Percentiles rank a stretch among this genome's conserved stretches.
phyloP scores from a whole-genome alignment of 2,888 invertebrate genomes.

The Tiliacea aurago region DNA sequence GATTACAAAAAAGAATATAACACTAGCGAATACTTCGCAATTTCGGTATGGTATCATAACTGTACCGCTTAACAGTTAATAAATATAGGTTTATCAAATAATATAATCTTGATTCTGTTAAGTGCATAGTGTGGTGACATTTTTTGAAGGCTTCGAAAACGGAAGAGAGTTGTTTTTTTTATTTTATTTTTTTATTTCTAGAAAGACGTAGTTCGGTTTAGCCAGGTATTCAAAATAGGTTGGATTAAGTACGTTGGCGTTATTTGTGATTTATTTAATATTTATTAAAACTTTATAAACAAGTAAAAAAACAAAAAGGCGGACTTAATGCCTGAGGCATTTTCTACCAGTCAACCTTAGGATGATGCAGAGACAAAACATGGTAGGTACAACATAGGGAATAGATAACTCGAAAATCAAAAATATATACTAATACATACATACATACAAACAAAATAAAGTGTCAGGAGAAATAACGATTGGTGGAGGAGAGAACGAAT shows the following conservation, averaged over 20 bases:
- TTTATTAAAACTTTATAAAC: no score
- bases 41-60: constrained; percentile 84
- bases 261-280: no score
- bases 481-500: no score
- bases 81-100: constrained; percentile 60
- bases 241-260: background rate
- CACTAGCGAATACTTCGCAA: constrained; percentile 79
- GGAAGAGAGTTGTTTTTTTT: constrained; percentile 28
- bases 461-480: no score
- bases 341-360: no score
- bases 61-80: constrained; percentile 69
- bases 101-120: constrained; percentile 61
- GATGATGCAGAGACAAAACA: no score
- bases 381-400: no score
- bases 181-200: constrained; percentile 10
- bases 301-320: no score
- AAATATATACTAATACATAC: no score
- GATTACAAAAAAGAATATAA: constrained; percentile 74
- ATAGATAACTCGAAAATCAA: no score
- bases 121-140: constrained; percentile 80
- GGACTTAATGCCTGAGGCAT: no score
- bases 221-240: constrained; percentile 36
- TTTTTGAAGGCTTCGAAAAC: constrained; percentile 57
- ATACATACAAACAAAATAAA: no score
- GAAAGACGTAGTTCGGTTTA: background rate